These are phyloP conservation scores for Cuniculus paca DNA, from an alignment of 2,797 vertebrate species.

Conservation along the genomic window DNA sequence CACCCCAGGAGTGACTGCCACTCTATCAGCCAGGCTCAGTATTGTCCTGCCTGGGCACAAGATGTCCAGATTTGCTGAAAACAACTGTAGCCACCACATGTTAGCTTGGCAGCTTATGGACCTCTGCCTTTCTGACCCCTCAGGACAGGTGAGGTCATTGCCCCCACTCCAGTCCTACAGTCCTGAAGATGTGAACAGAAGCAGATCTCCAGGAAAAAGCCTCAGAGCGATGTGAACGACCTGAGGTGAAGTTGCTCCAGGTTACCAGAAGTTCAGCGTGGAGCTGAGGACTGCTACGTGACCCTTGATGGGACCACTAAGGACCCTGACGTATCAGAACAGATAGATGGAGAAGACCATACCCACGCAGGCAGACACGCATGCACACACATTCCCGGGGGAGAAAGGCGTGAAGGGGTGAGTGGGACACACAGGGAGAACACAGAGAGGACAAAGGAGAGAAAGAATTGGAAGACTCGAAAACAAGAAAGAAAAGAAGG, in stretches of 20 bases:
- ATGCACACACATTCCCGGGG: background rate
- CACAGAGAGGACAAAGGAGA: background rate
- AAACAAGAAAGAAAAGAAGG: background rate
- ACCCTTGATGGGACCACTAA: background rate
- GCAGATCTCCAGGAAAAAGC: background rate
- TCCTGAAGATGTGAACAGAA: background rate
- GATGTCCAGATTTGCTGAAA: background rate
- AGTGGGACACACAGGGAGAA: background rate
- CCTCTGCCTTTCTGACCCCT: background rate
- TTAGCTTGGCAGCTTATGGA: background rate
- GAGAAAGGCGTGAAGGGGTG: too few species aligned
- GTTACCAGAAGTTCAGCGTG: background rate
- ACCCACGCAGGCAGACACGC: background rate
- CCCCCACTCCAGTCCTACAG: background rate
- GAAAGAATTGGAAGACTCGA: background rate
- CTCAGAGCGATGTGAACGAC: background rate
- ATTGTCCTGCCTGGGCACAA: background rate
- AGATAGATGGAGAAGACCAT: accelerated
- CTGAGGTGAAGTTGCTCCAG: background rate
- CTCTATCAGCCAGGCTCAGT: background rate
- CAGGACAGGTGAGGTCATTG: background rate
- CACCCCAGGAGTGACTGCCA: background rate
- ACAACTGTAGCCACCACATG: background rate
- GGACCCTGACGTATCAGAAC: background rate
- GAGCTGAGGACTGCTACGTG: background rate